Percentiles rank a stretch among this genome's conserved stretches.
Conservation (phyloP, 2,888 invertebrate species). For the Acleris holmiana region DNA sequence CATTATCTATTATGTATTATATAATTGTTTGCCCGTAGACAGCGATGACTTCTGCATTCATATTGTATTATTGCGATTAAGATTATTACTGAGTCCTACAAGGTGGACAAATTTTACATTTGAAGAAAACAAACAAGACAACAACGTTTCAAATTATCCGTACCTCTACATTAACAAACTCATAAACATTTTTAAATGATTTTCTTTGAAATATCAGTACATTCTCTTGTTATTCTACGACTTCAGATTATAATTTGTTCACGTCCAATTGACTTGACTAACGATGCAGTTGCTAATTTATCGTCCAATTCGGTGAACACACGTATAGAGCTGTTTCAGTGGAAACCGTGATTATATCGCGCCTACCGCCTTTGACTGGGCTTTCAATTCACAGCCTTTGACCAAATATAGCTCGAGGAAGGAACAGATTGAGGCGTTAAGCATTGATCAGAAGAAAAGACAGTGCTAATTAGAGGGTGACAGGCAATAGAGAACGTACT, state of each 20-base stretch:
- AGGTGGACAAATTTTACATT: too few relatives aligned
- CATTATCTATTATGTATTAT: too few relatives aligned
- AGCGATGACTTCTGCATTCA: too few relatives aligned
- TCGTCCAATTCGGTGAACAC: not conserved
- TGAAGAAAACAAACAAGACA: too few relatives aligned
- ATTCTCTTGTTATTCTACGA: not conserved
- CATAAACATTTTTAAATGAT: too few relatives aligned
- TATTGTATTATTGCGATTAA: too few relatives aligned
- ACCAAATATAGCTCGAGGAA: slow-evolving; percentile 22
- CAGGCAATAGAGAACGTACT: too few relatives aligned
- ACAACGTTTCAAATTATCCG: too few relatives aligned
- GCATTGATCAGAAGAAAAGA: slow-evolving; percentile 8
- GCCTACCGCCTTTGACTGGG: slow-evolving; percentile 42
- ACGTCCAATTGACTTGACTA: slow-evolving; percentile 2
- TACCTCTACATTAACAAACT: too few relatives aligned
- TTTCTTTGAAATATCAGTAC: too few relatives aligned
- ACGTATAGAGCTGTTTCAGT: slow-evolving; percentile 4
- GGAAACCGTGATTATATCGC: slow-evolving; percentile 43
- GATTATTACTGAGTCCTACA: too few relatives aligned
- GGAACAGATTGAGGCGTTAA: slow-evolving; percentile 11
- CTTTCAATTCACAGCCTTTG: slow-evolving; percentile 34
- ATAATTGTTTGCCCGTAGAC: too few relatives aligned
- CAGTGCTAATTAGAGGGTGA: not conserved
- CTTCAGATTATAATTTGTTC: not conserved
- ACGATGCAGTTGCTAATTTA: slow-evolving; percentile 11